Evolutionary conservation across 2,797 vertebrate genomes (phyloP).

Genomic region (Enteromius paludinosus): DNA sequence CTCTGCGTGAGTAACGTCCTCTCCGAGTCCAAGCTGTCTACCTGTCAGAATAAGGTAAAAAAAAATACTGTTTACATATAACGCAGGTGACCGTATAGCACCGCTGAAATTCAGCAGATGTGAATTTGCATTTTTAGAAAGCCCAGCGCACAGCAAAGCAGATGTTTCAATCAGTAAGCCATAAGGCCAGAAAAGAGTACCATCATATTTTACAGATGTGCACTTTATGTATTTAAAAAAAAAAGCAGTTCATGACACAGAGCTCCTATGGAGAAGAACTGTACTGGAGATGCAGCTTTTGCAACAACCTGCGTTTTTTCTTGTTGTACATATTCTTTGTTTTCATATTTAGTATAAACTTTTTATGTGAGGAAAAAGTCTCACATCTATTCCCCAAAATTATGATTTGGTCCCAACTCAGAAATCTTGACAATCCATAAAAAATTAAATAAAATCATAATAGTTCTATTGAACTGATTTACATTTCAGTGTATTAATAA

Average conservation of each 20-base stretch:
- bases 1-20: constrained; percentile 72
- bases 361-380: background rate
- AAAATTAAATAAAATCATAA: background rate
- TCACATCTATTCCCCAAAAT: background rate
- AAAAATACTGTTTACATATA: background rate
- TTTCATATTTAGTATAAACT: background rate
- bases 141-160: background rate
- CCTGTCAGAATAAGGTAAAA: constrained; percentile 57
- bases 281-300: background rate
- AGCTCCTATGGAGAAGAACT: background rate
- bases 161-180: background rate
- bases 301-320: background rate
- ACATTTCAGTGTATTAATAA: background rate
- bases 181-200: background rate
- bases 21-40: constrained; percentile 73
- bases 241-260: background rate
- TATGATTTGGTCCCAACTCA: background rate
- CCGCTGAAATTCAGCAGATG: background rate
- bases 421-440: background rate
- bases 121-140: constrained; percentile 3
- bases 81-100: background rate
- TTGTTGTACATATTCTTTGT: background rate
- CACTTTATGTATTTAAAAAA: background rate
- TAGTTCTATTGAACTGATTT: background rate
- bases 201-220: background rate